phyloP scores from a whole-genome alignment of 2,888 invertebrate species.

The Philopedon plagiatum region DNA sequence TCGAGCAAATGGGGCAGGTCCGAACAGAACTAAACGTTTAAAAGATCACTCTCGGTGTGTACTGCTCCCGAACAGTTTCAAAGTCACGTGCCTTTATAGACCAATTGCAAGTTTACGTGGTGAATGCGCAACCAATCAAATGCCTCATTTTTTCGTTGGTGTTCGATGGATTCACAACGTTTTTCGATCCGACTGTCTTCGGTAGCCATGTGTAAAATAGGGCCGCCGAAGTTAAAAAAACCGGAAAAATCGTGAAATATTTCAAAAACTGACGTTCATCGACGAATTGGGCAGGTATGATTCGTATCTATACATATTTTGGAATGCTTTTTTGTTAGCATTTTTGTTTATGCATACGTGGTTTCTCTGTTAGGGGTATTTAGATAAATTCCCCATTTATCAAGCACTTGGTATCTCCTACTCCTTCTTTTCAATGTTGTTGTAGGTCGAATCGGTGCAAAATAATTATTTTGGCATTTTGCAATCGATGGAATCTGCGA shows the following conservation, averaged over 20 bases:
- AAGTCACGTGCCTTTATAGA: neutral
- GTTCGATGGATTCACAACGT: constrained; percentile 19
- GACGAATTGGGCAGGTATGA: constrained; percentile 17
- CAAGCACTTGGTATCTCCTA: constrained; percentile 64
- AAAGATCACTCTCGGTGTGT: no score
- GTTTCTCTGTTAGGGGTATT: neutral
- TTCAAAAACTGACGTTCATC: constrained; percentile 1
- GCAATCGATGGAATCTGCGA: constrained; percentile 62
- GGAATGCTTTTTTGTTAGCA: neutral
- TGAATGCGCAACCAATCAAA: constrained; percentile 18
- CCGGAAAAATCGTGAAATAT: constrained; percentile 23
- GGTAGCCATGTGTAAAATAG: constrained; percentile 14
- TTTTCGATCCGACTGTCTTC: neutral
- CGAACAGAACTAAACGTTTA: no score
- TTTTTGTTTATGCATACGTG: neutral
- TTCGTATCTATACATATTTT: neutral
- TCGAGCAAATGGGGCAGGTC: no score
- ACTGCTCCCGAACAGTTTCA: no score
- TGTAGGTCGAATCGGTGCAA: constrained; percentile 64
- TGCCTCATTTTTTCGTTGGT: constrained; percentile 9
- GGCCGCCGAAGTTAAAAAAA: constrained; percentile 9
- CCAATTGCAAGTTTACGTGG: constrained; percentile 21
- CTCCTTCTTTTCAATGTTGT: constrained; percentile 56
- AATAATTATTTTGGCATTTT: constrained; percentile 57
- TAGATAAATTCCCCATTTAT: neutral